These are phyloP conservation scores for Phortica variegata DNA, from an alignment of 1,140 invertebrate genomes.

Conservation along the genomic window DNA sequence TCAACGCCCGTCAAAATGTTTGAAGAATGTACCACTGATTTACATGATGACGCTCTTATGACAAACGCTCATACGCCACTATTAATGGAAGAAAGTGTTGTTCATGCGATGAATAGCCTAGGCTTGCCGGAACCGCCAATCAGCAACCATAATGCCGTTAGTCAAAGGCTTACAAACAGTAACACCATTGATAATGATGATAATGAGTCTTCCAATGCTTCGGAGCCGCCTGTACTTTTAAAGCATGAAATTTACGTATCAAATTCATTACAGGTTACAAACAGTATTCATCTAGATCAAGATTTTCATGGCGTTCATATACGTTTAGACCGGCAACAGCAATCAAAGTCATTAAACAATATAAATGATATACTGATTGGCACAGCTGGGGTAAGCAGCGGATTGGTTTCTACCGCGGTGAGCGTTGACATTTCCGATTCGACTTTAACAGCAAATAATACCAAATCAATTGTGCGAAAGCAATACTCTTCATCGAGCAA, in stretches of 20 bases:
- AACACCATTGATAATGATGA: conserved; percentile 1
- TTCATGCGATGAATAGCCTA: conserved; percentile 52
- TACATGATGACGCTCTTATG: too few relatives aligned
- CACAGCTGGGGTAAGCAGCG: too few relatives aligned
- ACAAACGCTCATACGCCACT: neutral
- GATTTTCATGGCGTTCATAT: conserved; percentile 39
- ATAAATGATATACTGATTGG: conserved; percentile 39
- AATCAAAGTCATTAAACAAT: conserved; percentile 51
- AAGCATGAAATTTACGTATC: conserved; percentile 51
- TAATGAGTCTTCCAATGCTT: conserved; percentile 15
- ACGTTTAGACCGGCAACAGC: conserved; percentile 39
- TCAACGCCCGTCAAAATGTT: conserved; percentile 27
- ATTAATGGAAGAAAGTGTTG: conserved; percentile 29
- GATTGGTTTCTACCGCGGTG: too few relatives aligned
- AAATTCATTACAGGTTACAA: conserved; percentile 45
- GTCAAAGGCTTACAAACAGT: too few relatives aligned
- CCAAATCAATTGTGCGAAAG: neutral
- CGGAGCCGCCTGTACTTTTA: conserved; percentile 23
- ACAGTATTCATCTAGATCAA: conserved; percentile 35
- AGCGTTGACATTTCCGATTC: too few relatives aligned
- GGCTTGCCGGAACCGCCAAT: conserved; percentile 32
- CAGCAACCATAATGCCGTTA: too few relatives aligned
- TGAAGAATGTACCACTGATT: too few relatives aligned
- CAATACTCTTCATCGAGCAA: neutral
- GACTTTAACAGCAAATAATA: conserved; percentile 1